phyloP scores from a whole-genome alignment of 2,888 invertebrate genomes.

The Pteria penguin region DNA sequence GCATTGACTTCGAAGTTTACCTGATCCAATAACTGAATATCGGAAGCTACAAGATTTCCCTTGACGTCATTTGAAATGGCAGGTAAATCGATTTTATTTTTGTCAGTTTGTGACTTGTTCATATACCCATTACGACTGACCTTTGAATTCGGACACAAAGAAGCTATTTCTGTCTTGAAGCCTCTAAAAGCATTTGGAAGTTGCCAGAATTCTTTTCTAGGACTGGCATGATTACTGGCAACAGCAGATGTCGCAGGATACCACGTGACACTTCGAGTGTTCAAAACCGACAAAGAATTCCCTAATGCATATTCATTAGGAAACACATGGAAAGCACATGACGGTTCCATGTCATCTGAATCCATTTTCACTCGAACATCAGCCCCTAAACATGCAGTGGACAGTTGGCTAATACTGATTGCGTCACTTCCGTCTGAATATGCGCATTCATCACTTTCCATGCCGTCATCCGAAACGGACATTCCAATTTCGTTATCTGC shows the following conservation, averaged over 20 bases:
- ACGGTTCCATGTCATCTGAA: slow-evolving; percentile 43
- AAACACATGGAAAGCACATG: slow-evolving; percentile 55
- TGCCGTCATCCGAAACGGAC: slow-evolving; percentile 17
- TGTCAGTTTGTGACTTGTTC: background rate
- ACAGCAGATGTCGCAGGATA: slow-evolving; percentile 8
- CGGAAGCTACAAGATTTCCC: slow-evolving; percentile 25
- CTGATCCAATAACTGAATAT: slow-evolving; percentile 17
- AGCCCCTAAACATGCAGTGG: slow-evolving; percentile 61
- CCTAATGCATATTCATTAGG: slow-evolving; percentile 43
- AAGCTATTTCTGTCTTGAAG: background rate
- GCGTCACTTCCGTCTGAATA: slow-evolving; percentile 41
- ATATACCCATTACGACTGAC: background rate
- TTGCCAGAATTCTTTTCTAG: background rate
- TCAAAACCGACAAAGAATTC: slow-evolving; percentile 24
- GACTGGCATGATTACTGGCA: slow-evolving; percentile 10
- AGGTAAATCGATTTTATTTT: slow-evolving; percentile 34
- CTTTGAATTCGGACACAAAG: background rate
- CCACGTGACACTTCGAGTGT: slow-evolving; percentile 30
- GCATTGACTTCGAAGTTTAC: background rate
- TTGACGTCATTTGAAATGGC: slow-evolving; percentile 26
- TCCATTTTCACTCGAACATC: slow-evolving; percentile 42
- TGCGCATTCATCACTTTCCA: background rate
- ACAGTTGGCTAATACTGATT: slow-evolving; percentile 59
- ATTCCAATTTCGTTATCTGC: background rate
- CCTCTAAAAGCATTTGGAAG: background rate